phyloP scores from a whole-genome alignment of 2,113 vertebrate species.

The Phoxinus phoxinus region DNA sequence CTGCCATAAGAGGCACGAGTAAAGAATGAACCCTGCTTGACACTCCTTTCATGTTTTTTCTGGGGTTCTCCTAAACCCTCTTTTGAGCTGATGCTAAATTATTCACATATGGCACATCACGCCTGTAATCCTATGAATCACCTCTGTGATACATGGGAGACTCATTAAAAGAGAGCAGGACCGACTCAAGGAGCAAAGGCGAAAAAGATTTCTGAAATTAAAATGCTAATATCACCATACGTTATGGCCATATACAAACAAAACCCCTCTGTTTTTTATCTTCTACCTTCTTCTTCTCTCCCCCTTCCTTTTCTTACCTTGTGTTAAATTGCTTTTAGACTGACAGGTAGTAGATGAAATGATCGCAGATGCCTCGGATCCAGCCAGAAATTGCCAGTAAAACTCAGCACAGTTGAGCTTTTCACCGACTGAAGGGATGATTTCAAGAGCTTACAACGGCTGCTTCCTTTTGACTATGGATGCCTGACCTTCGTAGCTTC shows the following conservation, averaged over 20 bases:
- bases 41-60: constrained; percentile 36
- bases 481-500: background rate
- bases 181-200: background rate
- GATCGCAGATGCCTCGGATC: constrained; percentile 20
- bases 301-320: background rate
- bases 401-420: constrained; percentile 17
- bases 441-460: background rate
- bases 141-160: background rate
- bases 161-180: background rate
- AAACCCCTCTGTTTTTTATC: background rate
- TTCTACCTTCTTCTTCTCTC: background rate
- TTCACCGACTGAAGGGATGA: background rate
- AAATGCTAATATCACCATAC: background rate
- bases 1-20: background rate
- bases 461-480: constrained; percentile 5
- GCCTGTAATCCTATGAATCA: constrained; percentile 43
- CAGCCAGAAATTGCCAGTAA: constrained; percentile 14
- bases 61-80: constrained; percentile 24
- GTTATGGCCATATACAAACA: background rate
- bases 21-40: constrained; percentile 32
- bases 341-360: constrained; percentile 41
- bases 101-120: constrained; percentile 51
- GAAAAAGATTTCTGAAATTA: constrained; percentile 12
- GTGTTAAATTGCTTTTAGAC: constrained; percentile 36
- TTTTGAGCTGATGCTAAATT: constrained; percentile 47